Evolutionary conservation across 2,113 vertebrate species (phyloP).

Genomic region (Bubo blakistoni): DNA sequence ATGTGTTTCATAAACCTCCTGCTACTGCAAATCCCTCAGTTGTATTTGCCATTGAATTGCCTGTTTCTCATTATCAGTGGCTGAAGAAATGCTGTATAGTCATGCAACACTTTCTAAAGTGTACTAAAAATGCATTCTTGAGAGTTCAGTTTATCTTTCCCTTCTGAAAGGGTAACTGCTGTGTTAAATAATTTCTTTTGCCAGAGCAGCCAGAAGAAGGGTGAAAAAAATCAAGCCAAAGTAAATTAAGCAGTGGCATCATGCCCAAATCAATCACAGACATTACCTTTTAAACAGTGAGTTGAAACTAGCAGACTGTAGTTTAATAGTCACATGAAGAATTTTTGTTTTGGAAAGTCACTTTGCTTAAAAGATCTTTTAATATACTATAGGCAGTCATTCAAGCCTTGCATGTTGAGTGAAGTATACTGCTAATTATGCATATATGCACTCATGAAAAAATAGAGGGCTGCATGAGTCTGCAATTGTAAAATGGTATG

Average conservation of each 20-base stretch:
- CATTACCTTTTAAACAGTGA: conserved; percentile 51
- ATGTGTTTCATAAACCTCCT: conserved; percentile 55
- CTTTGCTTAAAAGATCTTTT: conserved; percentile 21
- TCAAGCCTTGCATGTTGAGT: neutral
- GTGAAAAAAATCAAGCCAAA: conserved; percentile 37
- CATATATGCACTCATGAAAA: neutral
- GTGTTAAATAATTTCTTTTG: conserved; percentile 37
- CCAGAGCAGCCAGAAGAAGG: conserved; percentile 2
- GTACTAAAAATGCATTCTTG: conserved; percentile 42
- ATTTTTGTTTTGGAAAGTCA: conserved; percentile 27
- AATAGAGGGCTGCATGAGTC: neutral
- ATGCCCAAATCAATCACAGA: conserved; percentile 61
- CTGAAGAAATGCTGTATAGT: conserved; percentile 51
- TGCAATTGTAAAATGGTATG: neutral
- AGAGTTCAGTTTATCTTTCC: conserved; percentile 55
- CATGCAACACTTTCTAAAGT: conserved; percentile 32
- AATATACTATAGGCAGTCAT: neutral
- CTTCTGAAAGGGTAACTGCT: conserved; percentile 36
- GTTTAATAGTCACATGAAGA: conserved; percentile 12
- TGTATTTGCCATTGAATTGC: conserved; percentile 59
- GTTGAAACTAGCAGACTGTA: conserved; percentile 30
- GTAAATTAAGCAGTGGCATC: conserved; percentile 63
- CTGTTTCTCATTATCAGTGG: conserved; percentile 62
- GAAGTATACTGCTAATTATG: neutral
- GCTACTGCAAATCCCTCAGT: conserved; percentile 53